Conservation (phyloP, 2,113 vertebrate genomes). For the Cyprinus carpio region DNA sequence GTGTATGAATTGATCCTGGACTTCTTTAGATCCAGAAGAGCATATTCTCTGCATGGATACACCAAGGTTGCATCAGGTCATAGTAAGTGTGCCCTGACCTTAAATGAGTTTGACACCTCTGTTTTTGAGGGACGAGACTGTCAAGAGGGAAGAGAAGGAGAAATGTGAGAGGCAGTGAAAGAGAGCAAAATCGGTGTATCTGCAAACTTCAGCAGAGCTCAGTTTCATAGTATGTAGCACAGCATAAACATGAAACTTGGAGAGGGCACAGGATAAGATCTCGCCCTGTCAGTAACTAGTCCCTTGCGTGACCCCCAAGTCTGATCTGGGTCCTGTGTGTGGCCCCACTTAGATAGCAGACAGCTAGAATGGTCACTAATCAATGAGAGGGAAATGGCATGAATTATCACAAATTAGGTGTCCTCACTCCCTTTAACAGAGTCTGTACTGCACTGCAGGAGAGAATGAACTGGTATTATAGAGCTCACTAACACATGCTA, state of each 20-base stretch:
- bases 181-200: conserved; percentile 6
- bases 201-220: conserved; percentile 28
- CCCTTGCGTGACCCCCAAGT: conserved; percentile 24
- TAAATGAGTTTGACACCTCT: neutral
- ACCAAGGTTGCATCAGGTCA: neutral
- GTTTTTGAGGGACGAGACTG: conserved; percentile 58
- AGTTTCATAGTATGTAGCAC: neutral
- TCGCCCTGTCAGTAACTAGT: conserved; percentile 5
- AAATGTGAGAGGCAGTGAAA: neutral
- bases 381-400: conserved; percentile 75
- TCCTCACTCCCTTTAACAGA: conserved; percentile 65
- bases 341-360: conserved; percentile 65
- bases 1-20: neutral
- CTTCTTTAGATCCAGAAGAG: neutral
- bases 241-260: conserved; percentile 20
- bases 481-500: neutral
- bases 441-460: conserved; percentile 67
- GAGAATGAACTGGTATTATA: conserved; percentile 61
- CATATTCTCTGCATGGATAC: neutral
- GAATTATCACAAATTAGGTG: conserved; percentile 78
- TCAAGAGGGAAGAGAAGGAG: neutral
- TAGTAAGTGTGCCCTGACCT: neutral
- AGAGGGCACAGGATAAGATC: conserved; percentile 30
- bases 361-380: conserved; percentile 72
- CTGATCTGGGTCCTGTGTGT: conserved; percentile 52